Base-by-base conservation (phyloP, 2,888 invertebrate species). In the Rhodophaea formosa region DNA sequence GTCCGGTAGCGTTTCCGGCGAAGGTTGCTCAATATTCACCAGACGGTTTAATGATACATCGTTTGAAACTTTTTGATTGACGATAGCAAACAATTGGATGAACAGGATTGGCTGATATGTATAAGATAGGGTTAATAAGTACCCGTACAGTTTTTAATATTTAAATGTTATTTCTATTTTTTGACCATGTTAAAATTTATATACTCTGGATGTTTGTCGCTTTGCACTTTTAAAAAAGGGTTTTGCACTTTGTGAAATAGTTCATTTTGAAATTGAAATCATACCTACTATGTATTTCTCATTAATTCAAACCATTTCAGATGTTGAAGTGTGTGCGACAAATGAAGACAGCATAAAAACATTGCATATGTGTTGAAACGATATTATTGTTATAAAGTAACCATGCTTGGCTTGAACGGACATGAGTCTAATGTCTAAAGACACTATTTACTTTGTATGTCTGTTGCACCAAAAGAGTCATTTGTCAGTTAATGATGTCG, bases 1-100 rank as follows among this genome's bases (percentile, higher is more conserved):
- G 81, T 69, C 82, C 87, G 75, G 88, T 84, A 86, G 86, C 88
- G 71, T 86, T 90, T 91, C 91, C 91, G 89, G 90, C 80, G 86
- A 83, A 82, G 81, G 88, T 85, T 86, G 82, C 79, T 85, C 86
- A 84, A 86, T 87, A 88, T 86, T 82, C 86, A 84, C 77, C 75
- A 72, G 71, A 71, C 71, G 68, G 77, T 76, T 75, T 79, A 77
- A 69, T 68, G 74, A 74, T 74, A 76, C 67, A 74, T 66, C 71
- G 64, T 76, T 74, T 74, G 72, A 73, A 77, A 80, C 80, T 77
- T 84, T 85, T 81, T 87, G 84, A 86, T 87, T 83, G 82, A 83
- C 80, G 84, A 80, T 82, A 80, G 68, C 74, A 79, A 80, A 80
- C 79, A 79, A 79, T 79, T 75, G 77, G 74, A 78, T 71, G 73